phyloP scores from a whole-genome alignment of 2,888 invertebrate species.

The Sturmia bella region DNA sequence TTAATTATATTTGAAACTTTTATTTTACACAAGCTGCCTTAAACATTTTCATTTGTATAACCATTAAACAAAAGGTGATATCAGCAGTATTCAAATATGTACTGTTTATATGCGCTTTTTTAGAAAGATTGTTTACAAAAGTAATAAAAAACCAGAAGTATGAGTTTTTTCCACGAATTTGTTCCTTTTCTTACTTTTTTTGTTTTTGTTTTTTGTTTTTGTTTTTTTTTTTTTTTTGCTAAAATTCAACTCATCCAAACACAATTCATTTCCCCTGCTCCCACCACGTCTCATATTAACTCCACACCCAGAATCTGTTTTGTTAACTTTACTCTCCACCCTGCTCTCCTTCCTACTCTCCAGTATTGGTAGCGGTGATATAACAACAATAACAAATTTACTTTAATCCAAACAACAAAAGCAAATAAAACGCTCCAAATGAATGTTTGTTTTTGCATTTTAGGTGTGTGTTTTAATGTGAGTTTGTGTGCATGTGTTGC shows the following conservation, averaged over 20 bases:
- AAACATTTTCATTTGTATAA: background rate
- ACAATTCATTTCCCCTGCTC: slow-evolving; percentile 2
- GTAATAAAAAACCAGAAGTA: slow-evolving; percentile 8
- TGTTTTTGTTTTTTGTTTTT: background rate
- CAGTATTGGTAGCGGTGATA: background rate
- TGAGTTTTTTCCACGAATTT: background rate
- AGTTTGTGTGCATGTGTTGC: slow-evolving; percentile 8
- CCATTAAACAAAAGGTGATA: slow-evolving; percentile 26
- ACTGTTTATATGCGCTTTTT: slow-evolving; percentile 16
- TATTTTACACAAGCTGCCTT: slow-evolving; percentile 10
- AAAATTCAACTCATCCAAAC: slow-evolving; percentile 20
- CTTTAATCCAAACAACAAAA: slow-evolving; percentile 18
- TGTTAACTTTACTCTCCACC: slow-evolving; percentile 10
- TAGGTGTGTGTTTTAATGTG: background rate
- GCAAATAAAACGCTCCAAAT: background rate
- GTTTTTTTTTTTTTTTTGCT: background rate
- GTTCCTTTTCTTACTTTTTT: too few species aligned
- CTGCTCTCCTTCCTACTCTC: background rate
- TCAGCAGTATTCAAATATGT: slow-evolving; percentile 39
- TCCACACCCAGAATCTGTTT: slow-evolving; percentile 55
- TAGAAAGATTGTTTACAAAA: slow-evolving; percentile 41
- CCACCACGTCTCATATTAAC: slow-evolving; percentile 11
- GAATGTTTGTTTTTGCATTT: background rate
- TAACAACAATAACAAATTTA: slow-evolving; percentile 3
- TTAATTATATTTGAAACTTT: background rate